phyloP scores from a whole-genome alignment of 2,888 invertebrate species.

The Neocrepidodera transversa region DNA sequence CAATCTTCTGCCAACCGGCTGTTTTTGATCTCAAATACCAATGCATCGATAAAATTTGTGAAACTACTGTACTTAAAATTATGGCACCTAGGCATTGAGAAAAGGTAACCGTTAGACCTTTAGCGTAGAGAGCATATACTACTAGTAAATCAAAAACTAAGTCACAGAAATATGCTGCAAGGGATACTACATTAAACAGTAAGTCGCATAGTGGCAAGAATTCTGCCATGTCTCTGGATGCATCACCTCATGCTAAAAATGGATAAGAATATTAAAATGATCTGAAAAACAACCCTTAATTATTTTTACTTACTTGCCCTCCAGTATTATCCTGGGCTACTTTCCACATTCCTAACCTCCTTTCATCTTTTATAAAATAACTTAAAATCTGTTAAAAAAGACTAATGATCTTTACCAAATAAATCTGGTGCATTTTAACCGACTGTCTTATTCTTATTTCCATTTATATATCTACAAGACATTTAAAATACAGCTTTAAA shows the following conservation, averaged over 20 bases:
- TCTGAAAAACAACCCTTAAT: conserved; percentile 31
- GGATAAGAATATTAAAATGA: conserved; percentile 24
- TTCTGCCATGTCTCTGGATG: conserved; percentile 69
- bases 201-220: conserved; percentile 91
- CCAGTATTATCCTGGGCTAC: conserved; percentile 56
- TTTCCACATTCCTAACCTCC: conserved; percentile 61
- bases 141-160: conserved; percentile 87
- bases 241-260: conserved; percentile 57
- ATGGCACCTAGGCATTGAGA: conserved; percentile 75
- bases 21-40: conserved; percentile 62
- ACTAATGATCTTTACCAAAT: conserved; percentile 1
- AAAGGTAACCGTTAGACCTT: conserved; percentile 70
- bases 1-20: conserved; percentile 60
- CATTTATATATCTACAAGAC: conserved; percentile 6
- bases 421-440: conserved; percentile 12
- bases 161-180: conserved; percentile 90
- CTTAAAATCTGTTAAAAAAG: conserved; percentile 15
- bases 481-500: background rate
- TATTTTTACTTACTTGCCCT: conserved; percentile 52
- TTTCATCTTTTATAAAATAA: conserved; percentile 51
- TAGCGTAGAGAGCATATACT: conserved; percentile 81
- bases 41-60: conserved; percentile 76
- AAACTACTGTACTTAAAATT: conserved; percentile 74
- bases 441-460: background rate
- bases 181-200: conserved; percentile 87